Percentiles rank a stretch among this genome's conserved stretches.
Evolutionary conservation across 2,797 vertebrate species (phyloP).

Genomic region (Pelochelys cantorii): DNA sequence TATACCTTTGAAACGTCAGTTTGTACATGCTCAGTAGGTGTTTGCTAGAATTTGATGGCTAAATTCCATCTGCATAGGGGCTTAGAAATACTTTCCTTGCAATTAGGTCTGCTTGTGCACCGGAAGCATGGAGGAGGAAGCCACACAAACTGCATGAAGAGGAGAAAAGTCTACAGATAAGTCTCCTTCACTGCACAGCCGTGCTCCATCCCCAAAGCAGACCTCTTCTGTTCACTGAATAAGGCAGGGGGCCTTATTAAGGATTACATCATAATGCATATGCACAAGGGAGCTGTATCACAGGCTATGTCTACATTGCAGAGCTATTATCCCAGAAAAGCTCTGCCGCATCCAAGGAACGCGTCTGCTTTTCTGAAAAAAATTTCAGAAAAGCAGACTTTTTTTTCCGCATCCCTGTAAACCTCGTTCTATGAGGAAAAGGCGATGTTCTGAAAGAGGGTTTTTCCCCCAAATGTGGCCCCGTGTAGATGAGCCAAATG

Average conservation of each 20-base stretch:
- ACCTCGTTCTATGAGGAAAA: too few relatives aligned
- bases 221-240: neutral
- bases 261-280: neutral
- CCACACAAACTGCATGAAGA: neutral
- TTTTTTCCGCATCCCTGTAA: too few relatives aligned
- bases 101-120: neutral
- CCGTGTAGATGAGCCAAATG: too few relatives aligned
- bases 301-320: too few relatives aligned
- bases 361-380: too few relatives aligned
- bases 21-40: neutral
- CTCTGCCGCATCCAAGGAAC: too few relatives aligned
- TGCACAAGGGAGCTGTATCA: neutral
- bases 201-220: neutral
- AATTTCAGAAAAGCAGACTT: too few relatives aligned
- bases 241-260: neutral
- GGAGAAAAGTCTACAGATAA: neutral
- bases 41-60: neutral
- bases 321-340: too few relatives aligned
- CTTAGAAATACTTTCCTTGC: neutral
- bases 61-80: neutral
- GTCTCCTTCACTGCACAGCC: neutral
- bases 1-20: neutral
- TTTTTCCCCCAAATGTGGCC: too few relatives aligned
- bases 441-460: too few relatives aligned
- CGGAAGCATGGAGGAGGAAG: neutral